Evolutionary conservation across 1,140 invertebrate species (phyloP), one percentile per base, ranked within the genome.

Genomic region (Eulimnadia texana): DNA sequence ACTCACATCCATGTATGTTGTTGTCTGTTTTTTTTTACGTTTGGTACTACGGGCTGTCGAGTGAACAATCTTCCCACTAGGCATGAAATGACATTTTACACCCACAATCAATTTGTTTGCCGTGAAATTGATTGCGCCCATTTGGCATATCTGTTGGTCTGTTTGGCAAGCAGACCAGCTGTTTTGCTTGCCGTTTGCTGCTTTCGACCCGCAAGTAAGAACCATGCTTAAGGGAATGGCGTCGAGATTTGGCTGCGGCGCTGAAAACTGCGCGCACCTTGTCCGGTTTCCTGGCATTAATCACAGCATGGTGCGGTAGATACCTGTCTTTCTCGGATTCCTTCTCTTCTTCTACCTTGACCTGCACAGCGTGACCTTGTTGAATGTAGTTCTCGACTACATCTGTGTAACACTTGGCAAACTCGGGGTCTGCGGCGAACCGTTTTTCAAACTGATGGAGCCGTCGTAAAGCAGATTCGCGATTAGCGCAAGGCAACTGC

Each of bases 341-440:
- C 16, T 16, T 42, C 6, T 6, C 13, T 3, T 13, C 53, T 60
- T 19, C 24, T 9, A 22, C 33, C 11, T 10, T 24, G 27, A 25
- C 60, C 33, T 61, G 24, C 20, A 2, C 19, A 22, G 53, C 53
- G 24, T 22, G 23, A 16, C 53, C 53, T 6, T 22, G 53, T 2
- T 10, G 6, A 16, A 53, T 3, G 47, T 63, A 64, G 1, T 60
- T 57, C 0, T 55, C 2, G 0, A 66, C 58, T 2, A 57, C 55
- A 2, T 59, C 28, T 3, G 1, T 1, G 27, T 64, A 66, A 0
- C n/a, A n/a, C 9, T 53, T 13, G 0, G 9, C 50, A 16, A 63
- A 64, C 0, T n/a, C 29, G 3, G 56, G 29, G 50, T 66, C 61
- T 6, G 9, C 9, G 9, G 61, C 51, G 47, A 64, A 53, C 3